Base-by-base conservation (phyloP, 2,888 invertebrate genomes). In the Thymelicus acteon region DNA sequence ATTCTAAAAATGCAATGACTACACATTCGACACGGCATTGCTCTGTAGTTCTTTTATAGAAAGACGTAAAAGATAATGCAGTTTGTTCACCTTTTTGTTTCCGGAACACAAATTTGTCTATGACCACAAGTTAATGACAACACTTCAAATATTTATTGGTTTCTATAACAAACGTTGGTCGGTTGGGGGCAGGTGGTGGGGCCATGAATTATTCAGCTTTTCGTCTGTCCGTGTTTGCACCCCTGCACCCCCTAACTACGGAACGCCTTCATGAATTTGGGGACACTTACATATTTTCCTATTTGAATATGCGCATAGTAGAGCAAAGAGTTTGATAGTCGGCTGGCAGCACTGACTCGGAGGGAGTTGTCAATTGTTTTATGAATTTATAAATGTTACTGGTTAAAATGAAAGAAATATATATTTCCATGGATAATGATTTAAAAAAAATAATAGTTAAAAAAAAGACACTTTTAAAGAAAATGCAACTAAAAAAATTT, bases 181-280 rank as follows among this genome's bases (percentile, higher is more conserved):
- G 72, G 74, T 75, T 74, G 71, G 39, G 68, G 73, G 75, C 79
- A 79, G 79, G 79, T 79, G 78, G 79, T 71, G 73, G 52, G 69
- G 19, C 73, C 71, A 79, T 80, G 76, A 80, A 80, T 80, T 72
- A 80, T 79, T 77, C 78, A 80, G 73, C 66, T 71, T 58, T 71
- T 72, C 49, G 63, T 70, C 58, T 70, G 72, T 71, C 60, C 54
- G 15, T 71, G 64, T 72, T 72, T 67, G 72, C 73, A 49, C 74
- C 74, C 76, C 67, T 68, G 40, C 65, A 52, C 74, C 75, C 65
- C 71, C 54, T 67, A 49, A 60, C 71, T 68, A 71, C 49, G 64
- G 70, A 72, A 44, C 37, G 57, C 48, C 44, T 57, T 15, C 62
- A 48, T 52, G n/a, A n/a, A 61, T 69, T 69, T 62, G 68, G 68